Conservation (phyloP, 1,140 invertebrate genomes). For the Nylanderia fulva region DNA sequence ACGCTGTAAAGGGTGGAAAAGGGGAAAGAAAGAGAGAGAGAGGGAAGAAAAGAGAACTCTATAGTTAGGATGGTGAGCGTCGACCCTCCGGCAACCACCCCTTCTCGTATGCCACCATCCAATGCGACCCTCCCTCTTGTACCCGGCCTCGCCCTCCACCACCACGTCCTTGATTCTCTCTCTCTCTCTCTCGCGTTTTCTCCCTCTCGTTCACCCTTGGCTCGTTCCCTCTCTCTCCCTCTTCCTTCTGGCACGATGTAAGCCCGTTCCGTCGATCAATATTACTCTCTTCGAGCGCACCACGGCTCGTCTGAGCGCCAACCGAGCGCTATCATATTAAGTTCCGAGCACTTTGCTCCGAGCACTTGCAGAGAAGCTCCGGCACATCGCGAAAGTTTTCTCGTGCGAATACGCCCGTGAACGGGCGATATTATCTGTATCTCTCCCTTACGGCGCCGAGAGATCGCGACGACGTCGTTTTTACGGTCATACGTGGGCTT, state of each 20-base stretch:
- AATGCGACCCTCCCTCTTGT: constrained; percentile 58
- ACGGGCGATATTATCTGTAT: constrained; percentile 59
- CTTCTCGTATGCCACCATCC: constrained; percentile 58
- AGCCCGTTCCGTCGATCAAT: constrained; percentile 76
- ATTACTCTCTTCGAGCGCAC: constrained; percentile 76
- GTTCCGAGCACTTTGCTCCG: constrained; percentile 74
- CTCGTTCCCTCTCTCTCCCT: constrained; percentile 52
- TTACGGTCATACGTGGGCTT: constrained; percentile 6
- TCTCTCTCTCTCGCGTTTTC: constrained; percentile 53
- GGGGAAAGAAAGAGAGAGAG: constrained; percentile 54
- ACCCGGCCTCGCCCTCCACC: constrained; percentile 11
- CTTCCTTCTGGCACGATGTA: constrained; percentile 70
- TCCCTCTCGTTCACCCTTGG: constrained; percentile 46
- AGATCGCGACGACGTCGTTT: constrained; percentile 16
- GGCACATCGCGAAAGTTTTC: constrained; percentile 60
- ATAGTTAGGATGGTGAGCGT: constrained; percentile 72
- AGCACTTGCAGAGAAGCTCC: constrained; percentile 62
- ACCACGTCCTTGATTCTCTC: constrained; percentile 23
- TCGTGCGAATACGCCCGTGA: constrained; percentile 42
- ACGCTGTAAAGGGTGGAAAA: background rate
- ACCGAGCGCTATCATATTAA: constrained; percentile 76
- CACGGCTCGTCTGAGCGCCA: constrained; percentile 75
- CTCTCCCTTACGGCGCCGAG: constrained; percentile 9
- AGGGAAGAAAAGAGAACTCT: constrained; percentile 61
- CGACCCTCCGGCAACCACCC: constrained; percentile 70